phyloP scores from a whole-genome alignment of 2,113 vertebrate genomes.

The Tragelaphus strepsiceros region DNA sequence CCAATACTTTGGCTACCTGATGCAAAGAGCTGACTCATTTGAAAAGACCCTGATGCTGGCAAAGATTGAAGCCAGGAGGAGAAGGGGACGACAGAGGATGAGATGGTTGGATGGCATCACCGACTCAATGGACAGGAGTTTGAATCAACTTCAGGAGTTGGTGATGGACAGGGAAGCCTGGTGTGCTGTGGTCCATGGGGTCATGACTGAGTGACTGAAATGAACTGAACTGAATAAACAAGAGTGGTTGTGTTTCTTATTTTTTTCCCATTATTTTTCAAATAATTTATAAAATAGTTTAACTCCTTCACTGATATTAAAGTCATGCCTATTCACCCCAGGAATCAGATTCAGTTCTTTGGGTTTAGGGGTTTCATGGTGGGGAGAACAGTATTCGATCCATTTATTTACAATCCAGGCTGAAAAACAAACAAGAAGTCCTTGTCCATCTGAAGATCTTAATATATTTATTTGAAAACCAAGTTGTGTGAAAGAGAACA shows the following conservation, averaged over 20 bases:
- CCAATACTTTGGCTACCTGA: neutral
- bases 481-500: slow-evolving; percentile 81
- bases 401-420: slow-evolving; percentile 19
- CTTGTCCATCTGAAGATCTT: slow-evolving; percentile 73
- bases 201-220: neutral
- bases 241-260: neutral
- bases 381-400: neutral
- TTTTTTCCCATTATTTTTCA: neutral
- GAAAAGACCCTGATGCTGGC: neutral
- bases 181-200: neutral
- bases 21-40: neutral
- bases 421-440: neutral
- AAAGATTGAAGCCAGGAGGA: neutral
- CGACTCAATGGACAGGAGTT: neutral
- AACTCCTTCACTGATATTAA: neutral
- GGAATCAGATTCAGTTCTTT: neutral
- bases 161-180: neutral
- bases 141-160: neutral
- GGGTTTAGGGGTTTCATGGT: neutral
- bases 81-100: neutral
- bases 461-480: slow-evolving; percentile 86
- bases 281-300: neutral
- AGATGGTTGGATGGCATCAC: neutral
- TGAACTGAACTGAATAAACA: neutral
- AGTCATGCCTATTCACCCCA: neutral